Percentiles rank a stretch among this genome's conserved stretches.
Evolutionary conservation across 2,797 vertebrate genomes (phyloP).

Genomic region (Cyclopterus lumpus): DNA sequence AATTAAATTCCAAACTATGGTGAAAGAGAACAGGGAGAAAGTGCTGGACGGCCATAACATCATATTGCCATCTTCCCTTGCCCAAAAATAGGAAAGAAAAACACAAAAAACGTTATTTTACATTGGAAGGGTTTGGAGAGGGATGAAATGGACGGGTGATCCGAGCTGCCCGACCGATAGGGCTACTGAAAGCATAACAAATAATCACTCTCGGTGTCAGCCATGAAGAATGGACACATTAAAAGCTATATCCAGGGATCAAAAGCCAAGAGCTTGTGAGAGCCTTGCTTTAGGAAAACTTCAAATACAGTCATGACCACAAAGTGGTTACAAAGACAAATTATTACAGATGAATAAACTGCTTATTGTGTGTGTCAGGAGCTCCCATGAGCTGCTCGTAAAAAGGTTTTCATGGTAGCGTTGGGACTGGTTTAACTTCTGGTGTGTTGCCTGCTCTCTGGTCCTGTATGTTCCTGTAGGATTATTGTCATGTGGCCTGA

Average conservation of each 20-base stretch:
- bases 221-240: conserved; percentile 77
- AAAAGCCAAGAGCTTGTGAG: conserved; percentile 59
- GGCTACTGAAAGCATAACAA: conserved; percentile 80
- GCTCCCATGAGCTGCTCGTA: conserved; percentile 27
- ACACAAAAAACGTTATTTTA: conserved; percentile 85
- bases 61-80: conserved; percentile 74
- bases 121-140: conserved; percentile 74
- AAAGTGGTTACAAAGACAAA: conserved; percentile 44
- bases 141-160: conserved; percentile 75
- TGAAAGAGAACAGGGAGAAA: conserved; percentile 74
- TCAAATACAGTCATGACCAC: conserved; percentile 49
- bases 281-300: conserved; percentile 59
- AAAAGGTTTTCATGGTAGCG: conserved; percentile 20
- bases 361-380: conserved; percentile 39
- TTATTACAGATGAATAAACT: conserved; percentile 47
- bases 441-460: too few relatives aligned
- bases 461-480: too few relatives aligned
- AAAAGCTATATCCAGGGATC: conserved; percentile 63
- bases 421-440: neutral
- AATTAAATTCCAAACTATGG: conserved; percentile 84
- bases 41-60: conserved; percentile 73
- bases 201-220: conserved; percentile 76
- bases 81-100: conserved; percentile 88
- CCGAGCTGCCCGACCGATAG: conserved; percentile 70
- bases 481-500: neutral